Base-by-base conservation (phyloP, 2,113 vertebrate species). In the Strix uralensis region DNA sequence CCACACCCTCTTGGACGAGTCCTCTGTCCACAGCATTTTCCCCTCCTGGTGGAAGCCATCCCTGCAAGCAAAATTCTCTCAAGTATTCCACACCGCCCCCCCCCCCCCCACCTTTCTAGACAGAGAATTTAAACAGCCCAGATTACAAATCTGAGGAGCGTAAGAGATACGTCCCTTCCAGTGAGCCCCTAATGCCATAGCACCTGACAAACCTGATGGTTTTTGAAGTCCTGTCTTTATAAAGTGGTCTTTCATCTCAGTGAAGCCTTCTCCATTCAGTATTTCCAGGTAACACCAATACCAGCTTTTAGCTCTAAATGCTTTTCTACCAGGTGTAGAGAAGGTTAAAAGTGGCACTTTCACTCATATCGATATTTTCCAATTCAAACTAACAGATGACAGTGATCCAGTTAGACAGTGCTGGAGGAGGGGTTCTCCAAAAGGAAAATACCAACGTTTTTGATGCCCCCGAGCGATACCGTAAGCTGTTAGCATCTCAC, bases 391-490 rank as follows among this genome's bases (percentile, higher is more conserved):
- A 84, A 47, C 49, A 73, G 23, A 51, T 77, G 17, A 61, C 62
- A 86, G 67, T 26, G 69, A 91, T 44, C 40, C 58, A 52, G 18
- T 63, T 0, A 46, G 25, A 30, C 46, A 69, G 36, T 29, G 26
- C 26, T 51, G 36, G 26, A 92, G 36, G 71, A 74, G 3, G 12
- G 30, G 3, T 54, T 85, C 65, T 87, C 73, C 79, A 63, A 77
- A 83, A 58, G 13, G 16, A 78, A 91, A 81, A 44, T 4, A 62
- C 6, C 77, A 89, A 32, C 1, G 7, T 32, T 81, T 84, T 11
- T 29, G 6, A 70, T 46, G 32, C 8, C 15, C 17, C 8, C 23
- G 74, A 49, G 7, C 0, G 0, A 52, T 15, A 51, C 23, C 0
- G 0, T 57, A 75, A 88, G 34, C 44, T 47, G 32, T 8, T 9